Conservation (phyloP, 2,888 invertebrate species). For the Macrosoma leucophasiata region DNA sequence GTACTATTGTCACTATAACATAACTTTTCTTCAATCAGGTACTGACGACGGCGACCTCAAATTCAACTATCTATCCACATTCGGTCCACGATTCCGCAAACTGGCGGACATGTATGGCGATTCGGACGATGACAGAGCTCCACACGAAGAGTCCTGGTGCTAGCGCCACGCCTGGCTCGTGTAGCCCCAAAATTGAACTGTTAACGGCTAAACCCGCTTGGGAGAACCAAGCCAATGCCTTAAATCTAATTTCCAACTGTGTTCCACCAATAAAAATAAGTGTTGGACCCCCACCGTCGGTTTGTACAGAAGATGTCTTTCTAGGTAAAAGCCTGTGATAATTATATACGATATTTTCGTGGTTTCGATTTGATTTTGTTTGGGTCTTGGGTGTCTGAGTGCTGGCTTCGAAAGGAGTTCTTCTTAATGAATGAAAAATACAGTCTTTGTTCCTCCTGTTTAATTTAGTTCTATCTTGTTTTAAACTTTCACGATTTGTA, state of each 20-base stretch:
- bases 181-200: conserved; percentile 50
- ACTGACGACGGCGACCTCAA: conserved; percentile 95
- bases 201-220: too few species aligned
- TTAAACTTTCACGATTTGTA: too few species aligned
- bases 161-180: conserved; percentile 73
- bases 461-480: too few species aligned
- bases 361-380: conserved; percentile 22
- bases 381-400: conserved; percentile 9
- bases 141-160: conserved; percentile 90
- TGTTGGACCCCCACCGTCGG: conserved; percentile 39
- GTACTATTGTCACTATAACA: too few species aligned
- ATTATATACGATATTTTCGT: conserved; percentile 24
- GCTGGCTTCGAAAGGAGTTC: neutral
- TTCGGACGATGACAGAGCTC: conserved; percentile 87
- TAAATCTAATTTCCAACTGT: conserved; percentile 39
- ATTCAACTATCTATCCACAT: conserved; percentile 95
- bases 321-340: conserved; percentile 43
- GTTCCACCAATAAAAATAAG: conserved; percentile 20
- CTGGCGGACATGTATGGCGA: conserved; percentile 97
- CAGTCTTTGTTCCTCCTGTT: too few species aligned
- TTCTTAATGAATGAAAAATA: conserved; percentile 13
- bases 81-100: conserved; percentile 96
- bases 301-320: too few species aligned
- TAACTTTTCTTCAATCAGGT: conserved; percentile 53
- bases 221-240: too few species aligned